Evolutionary conservation across 2,113 vertebrate genomes (phyloP).

Genomic region (Alosa alosa): DNA sequence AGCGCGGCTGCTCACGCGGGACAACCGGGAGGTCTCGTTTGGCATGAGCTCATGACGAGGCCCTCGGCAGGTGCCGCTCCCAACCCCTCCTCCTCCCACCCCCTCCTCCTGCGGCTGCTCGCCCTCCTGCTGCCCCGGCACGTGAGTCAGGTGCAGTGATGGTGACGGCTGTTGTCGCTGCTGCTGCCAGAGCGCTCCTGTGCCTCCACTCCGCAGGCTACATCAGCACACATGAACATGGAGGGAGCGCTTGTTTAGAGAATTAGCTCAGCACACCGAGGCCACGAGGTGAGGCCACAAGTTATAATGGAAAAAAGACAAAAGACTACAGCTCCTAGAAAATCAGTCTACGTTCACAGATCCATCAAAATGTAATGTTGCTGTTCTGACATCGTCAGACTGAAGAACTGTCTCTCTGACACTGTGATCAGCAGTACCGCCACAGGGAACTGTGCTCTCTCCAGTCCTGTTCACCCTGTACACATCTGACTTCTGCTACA

Average conservation of each 20-base stretch:
- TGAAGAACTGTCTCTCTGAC: too few relatives aligned
- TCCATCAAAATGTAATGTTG: background rate
- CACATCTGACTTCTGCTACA: too few relatives aligned
- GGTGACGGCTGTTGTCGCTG: background rate
- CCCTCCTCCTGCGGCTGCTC: background rate
- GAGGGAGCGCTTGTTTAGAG: background rate
- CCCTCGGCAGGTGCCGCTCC: background rate
- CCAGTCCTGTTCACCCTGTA: too few relatives aligned
- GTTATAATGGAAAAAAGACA: too few relatives aligned
- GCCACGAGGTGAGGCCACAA: too few relatives aligned
- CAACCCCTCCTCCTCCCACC: background rate
- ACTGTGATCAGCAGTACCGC: too few relatives aligned
- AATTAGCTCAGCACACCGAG: too few relatives aligned
- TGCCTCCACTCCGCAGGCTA: background rate
- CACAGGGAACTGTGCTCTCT: too few relatives aligned
- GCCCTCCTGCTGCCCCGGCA: background rate
- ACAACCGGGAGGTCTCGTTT: background rate
- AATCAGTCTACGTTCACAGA: background rate
- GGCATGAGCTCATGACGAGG: background rate
- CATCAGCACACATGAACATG: background rate
- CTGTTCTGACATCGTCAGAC: background rate
- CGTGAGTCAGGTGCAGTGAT: background rate
- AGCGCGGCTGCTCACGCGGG: background rate
- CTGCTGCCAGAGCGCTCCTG: background rate
- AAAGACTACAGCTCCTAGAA: background rate